phyloP scores from a whole-genome alignment of 2,797 vertebrate genomes.

The Podargus strigoides region DNA sequence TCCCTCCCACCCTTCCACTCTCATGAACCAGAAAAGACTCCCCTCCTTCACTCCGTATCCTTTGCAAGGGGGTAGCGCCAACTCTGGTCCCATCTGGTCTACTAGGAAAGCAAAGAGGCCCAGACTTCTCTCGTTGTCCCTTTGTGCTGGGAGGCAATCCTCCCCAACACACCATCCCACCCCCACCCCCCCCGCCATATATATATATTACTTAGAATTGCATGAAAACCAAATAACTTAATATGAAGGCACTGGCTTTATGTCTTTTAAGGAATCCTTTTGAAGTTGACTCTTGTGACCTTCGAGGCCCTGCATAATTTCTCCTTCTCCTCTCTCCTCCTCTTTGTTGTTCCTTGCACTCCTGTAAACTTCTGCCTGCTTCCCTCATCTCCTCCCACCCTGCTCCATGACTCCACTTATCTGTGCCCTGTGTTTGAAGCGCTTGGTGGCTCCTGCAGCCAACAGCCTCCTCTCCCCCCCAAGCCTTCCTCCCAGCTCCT shows the following conservation, averaged over 20 bases:
- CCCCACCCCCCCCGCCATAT: too few relatives aligned
- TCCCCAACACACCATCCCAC: too few relatives aligned
- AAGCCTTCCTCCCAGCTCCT: background rate
- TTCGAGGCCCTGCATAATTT: conserved; percentile 4
- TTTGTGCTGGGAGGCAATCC: too few relatives aligned
- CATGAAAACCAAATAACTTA: conserved; percentile 27
- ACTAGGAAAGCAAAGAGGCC: background rate
- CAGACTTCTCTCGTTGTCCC: background rate
- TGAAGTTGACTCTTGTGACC: conserved; percentile 39
- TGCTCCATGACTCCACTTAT: background rate
- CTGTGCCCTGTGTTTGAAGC: background rate
- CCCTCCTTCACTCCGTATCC: fast-evolving
- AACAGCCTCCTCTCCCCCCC: background rate
- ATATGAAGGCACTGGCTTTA: background rate
- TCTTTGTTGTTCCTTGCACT: conserved; percentile 4
- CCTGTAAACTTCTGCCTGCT: conserved; percentile 14
- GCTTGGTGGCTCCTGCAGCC: background rate
- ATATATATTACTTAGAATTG: background rate
- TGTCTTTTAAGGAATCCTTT: conserved; percentile 49
- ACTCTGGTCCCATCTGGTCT: background rate
- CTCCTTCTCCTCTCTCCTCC: background rate
- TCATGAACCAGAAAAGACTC: background rate
- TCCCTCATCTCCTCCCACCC: conserved; percentile 27
- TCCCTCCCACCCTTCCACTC: background rate
- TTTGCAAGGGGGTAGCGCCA: background rate